Evolutionary conservation across 2,888 invertebrate genomes (phyloP).

Genomic region (Scotopteryx bipunctaria): DNA sequence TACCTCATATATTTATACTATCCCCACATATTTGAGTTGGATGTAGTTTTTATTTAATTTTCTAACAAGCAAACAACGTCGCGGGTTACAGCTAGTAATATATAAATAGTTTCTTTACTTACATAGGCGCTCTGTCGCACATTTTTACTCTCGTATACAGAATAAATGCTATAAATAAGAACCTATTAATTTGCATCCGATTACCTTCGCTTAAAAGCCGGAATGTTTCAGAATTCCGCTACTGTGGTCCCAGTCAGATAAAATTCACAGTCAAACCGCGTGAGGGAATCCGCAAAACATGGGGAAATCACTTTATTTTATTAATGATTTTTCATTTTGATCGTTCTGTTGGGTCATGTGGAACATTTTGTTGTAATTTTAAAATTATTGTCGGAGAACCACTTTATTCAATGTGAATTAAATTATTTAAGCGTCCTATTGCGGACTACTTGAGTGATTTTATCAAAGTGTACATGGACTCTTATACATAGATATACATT

Average conservation of each 20-base stretch:
- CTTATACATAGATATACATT: too few relatives aligned
- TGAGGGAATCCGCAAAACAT: neutral
- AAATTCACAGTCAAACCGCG: constrained; percentile 13
- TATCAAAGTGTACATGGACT: too few relatives aligned
- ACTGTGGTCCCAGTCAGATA: constrained; percentile 19
- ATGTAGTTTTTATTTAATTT: too few relatives aligned
- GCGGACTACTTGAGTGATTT: too few relatives aligned
- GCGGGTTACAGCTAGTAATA: too few relatives aligned
- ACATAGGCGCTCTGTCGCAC: constrained; percentile 15
- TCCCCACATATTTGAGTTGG: too few relatives aligned
- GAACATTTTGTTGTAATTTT: neutral
- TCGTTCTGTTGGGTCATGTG: neutral
- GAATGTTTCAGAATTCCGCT: constrained; percentile 2
- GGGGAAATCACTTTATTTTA: neutral
- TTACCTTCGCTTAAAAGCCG: constrained; percentile 5
- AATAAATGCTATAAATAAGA: constrained; percentile 2
- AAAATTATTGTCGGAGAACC: neutral
- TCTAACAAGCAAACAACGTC: too few relatives aligned
- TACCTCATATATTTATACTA: too few relatives aligned
- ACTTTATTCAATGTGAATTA: too few relatives aligned
- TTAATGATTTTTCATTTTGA: constrained; percentile 1
- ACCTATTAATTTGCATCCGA: constrained; percentile 6
- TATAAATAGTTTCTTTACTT: too few relatives aligned
- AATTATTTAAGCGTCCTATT: too few relatives aligned
- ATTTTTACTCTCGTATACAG: neutral